phyloP scores from a whole-genome alignment of 2,113 vertebrate species.

The Nannospalax galili region DNA sequence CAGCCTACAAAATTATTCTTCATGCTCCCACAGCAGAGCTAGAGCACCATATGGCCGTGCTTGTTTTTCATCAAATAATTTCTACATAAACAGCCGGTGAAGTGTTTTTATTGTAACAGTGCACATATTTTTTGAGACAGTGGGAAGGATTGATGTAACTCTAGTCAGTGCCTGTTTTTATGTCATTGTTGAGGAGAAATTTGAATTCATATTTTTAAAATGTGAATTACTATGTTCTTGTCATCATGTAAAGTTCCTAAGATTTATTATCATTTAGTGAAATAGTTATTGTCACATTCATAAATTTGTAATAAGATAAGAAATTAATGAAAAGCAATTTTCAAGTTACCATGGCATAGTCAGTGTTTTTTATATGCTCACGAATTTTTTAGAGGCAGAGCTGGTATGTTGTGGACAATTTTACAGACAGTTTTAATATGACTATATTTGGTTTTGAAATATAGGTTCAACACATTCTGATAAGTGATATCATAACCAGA shows the following conservation, averaged over 20 bases:
- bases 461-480: constrained; percentile 74
- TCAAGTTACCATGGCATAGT: constrained; percentile 60
- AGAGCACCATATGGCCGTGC: constrained; percentile 86
- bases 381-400: constrained; percentile 72
- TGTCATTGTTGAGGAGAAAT: constrained; percentile 79
- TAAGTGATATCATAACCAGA: constrained; percentile 76
- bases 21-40: constrained; percentile 81
- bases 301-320: constrained; percentile 70
- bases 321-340: constrained; percentile 54
- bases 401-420: constrained; percentile 68
- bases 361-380: constrained; percentile 66
- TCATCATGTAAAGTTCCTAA: constrained; percentile 36
- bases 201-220: constrained; percentile 76
- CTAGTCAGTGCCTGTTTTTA: constrained; percentile 79
- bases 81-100: constrained; percentile 91
- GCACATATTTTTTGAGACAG: constrained; percentile 89
- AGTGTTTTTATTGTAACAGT: constrained; percentile 87
- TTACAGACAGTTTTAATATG: constrained; percentile 74
- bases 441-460: constrained; percentile 79
- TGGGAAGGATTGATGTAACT: constrained; percentile 84
- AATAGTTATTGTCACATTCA: constrained; percentile 60
- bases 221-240: constrained; percentile 54
- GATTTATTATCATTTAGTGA: constrained; percentile 1
- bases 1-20: constrained; percentile 86
- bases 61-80: constrained; percentile 91